Conservation (phyloP, 2,797 vertebrate genomes). For the Danio tinwini region DNA sequence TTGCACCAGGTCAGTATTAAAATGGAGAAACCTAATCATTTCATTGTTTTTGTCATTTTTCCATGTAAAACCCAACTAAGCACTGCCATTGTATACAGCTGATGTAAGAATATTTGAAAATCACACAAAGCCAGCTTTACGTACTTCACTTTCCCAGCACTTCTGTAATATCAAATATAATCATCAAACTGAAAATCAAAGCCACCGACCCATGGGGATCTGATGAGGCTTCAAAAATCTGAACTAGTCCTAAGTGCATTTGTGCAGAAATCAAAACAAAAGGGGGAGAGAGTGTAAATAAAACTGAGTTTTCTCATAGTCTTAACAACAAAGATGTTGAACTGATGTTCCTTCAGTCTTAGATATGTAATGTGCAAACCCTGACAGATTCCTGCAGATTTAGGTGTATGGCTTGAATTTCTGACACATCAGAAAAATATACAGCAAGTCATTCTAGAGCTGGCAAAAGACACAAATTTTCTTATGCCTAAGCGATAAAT, state of each 20-base stretch:
- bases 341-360: background rate
- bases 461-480: background rate
- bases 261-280: background rate
- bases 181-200: background rate
- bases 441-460: background rate
- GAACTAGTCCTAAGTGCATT: conserved; percentile 4
- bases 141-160: background rate
- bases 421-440: background rate
- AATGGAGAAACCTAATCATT: background rate
- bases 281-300: too few species aligned
- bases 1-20: background rate
- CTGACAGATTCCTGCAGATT: background rate
- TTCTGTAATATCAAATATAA: background rate
- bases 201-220: background rate
- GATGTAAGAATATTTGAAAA: background rate
- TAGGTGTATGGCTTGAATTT: background rate
- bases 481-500: conserved; percentile 9
- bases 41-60: background rate
- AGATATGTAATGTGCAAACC: conserved; percentile 5
- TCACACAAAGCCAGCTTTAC: background rate
- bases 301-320: background rate
- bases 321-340: background rate
- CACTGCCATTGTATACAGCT: background rate
- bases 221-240: conserved; percentile 15
- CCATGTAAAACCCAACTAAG: too few species aligned